These are phyloP conservation scores for Volucella inanis DNA, from an alignment of 2,888 invertebrate species.

Conservation along the genomic window DNA sequence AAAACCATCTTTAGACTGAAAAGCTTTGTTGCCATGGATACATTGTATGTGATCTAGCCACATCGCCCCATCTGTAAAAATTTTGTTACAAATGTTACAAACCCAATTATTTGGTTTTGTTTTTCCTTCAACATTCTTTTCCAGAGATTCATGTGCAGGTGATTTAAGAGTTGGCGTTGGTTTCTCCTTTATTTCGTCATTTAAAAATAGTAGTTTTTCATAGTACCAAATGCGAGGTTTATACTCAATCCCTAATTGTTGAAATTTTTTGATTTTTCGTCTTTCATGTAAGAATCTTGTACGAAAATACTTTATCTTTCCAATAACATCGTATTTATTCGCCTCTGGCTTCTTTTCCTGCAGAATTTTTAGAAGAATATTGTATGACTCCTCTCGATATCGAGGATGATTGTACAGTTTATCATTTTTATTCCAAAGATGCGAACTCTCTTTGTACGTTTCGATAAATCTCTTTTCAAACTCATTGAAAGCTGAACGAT, in stretches of 20 bases:
- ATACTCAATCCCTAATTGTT: conserved; percentile 75
- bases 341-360: conserved; percentile 75
- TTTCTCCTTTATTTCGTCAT: conserved; percentile 77
- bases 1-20: conserved; percentile 17
- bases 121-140: not conserved
- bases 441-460: conserved; percentile 78
- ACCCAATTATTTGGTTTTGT: not conserved
- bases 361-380: conserved; percentile 74
- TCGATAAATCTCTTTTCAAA: conserved; percentile 77
- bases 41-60: conserved; percentile 34
- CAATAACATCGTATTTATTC: conserved; percentile 78
- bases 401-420: conserved; percentile 78
- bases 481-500: conserved; percentile 47
- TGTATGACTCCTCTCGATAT: conserved; percentile 77
- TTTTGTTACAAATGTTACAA: conserved; percentile 5
- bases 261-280: conserved; percentile 77
- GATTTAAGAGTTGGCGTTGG: not conserved
- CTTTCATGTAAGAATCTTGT: conserved; percentile 78
- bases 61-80: not conserved
- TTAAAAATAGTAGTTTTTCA: conserved; percentile 78
- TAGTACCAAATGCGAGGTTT: conserved; percentile 79
- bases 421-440: conserved; percentile 80
- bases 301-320: conserved; percentile 78
- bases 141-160: not conserved
- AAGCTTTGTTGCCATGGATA: conserved; percentile 2